Evolutionary conservation across 2,797 vertebrate species (phyloP), one percentile per base, ranked within the genome.

Genomic region (Falco columbarius): DNA sequence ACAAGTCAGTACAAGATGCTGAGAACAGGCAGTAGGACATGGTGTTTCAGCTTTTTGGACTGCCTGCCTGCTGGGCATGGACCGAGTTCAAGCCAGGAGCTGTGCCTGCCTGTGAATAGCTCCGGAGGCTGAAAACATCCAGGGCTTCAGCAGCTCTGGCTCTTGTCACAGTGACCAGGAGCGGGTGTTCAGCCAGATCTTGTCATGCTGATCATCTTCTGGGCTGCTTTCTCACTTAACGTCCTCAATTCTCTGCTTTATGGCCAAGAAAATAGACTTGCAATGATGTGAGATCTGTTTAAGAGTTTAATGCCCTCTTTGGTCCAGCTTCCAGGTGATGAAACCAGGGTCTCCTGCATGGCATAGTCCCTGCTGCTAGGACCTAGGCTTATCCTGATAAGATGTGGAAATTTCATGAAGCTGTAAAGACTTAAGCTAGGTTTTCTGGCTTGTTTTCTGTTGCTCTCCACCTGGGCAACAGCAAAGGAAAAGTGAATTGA

Each of bases 391-490:
- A n/a, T 38, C 49, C 55, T 12, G 18, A 5, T 26, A 29, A 73
- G 40, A 65, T 3, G 9, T 0, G 0, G 42, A 14, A 22, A 21
- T 46, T 27, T 12, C 14, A 17, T 3, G 14, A 46, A 32, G 12
- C 58, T 7, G 9, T 2, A 1, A 34, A 44, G 32, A 12, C 34
- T 42, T 22, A 32, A 20, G 0, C 27, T 22, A 3, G 6, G 5
- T 38, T 38, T 86, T 29, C 27, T 61, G 10, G 8, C 22, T 46
- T 6, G 6, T 9, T 52, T 81, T n/a, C 21, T 9, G 6, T 68
- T 10, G 0, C 22, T 65, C 46, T 75, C 30, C 51, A 14, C 36
- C 56, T 16, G 9, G 3, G 62, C 62, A 20, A 16, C 56, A 56
- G 40, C 51, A 36, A 42, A 55, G 49, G 49, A 22, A 26, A 70